Conservation (phyloP, 2,113 vertebrate genomes). For the Macaca nemestrina region DNA sequence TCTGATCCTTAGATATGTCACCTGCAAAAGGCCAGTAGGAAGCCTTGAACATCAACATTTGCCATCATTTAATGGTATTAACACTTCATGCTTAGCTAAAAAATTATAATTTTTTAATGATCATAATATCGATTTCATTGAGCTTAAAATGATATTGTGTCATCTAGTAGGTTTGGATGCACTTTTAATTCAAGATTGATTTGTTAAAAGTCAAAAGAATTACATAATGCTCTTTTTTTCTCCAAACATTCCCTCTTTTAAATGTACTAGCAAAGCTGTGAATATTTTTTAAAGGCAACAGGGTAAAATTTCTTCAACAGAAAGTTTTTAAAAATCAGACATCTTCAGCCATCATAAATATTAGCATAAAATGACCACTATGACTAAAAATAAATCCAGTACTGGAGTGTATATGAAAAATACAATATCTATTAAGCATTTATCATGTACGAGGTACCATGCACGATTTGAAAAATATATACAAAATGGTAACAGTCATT, state of each 20-base stretch:
- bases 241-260: neutral
- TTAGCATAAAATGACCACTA: neutral
- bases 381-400: neutral
- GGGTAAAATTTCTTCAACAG: neutral
- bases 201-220: conserved; percentile 54
- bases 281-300: neutral
- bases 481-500: neutral
- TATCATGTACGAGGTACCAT: neutral
- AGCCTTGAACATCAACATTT: conserved; percentile 82
- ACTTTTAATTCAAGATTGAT: conserved; percentile 74
- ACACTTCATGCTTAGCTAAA: conserved; percentile 75
- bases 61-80: conserved; percentile 84
- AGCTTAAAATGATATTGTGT: conserved; percentile 76
- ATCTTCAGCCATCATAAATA: neutral
- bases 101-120: conserved; percentile 84
- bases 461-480: conserved; percentile 10
- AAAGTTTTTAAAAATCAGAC: neutral
- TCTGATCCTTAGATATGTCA: conserved; percentile 83
- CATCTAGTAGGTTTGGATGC: conserved; percentile 70
- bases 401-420: neutral
- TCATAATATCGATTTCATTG: conserved; percentile 79
- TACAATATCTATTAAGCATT: neutral
- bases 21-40: conserved; percentile 85
- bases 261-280: neutral
- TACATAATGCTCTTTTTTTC: neutral